Evolutionary conservation across 2,113 vertebrate species (phyloP).

Genomic region (Nestor notabilis): DNA sequence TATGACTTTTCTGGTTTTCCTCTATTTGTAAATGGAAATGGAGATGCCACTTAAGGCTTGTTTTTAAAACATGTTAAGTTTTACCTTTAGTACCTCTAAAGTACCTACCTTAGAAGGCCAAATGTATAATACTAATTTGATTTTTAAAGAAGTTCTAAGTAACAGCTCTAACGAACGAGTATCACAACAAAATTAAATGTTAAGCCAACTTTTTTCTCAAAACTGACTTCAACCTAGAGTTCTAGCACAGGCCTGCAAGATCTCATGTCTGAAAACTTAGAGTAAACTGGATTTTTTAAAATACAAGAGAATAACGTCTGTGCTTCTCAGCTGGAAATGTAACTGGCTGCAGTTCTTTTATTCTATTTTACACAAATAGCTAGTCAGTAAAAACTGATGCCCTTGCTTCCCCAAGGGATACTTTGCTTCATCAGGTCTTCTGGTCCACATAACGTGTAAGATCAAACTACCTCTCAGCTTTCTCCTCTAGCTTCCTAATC

Average conservation of each 20-base stretch:
- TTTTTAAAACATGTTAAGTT: neutral
- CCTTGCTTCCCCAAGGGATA: neutral
- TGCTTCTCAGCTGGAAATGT: neutral
- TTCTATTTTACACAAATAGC: neutral
- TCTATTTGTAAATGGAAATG: neutral
- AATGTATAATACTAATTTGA: neutral
- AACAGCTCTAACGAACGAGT: neutral
- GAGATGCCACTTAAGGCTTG: neutral
- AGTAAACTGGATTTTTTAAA: neutral
- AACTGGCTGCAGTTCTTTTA: neutral
- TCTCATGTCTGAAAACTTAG: neutral
- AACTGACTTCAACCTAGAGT: neutral
- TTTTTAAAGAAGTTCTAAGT: neutral
- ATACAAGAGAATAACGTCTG: neutral
- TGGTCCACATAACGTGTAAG: neutral
- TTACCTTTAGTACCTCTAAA: neutral
- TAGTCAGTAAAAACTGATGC: neutral
- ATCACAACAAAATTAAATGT: neutral
- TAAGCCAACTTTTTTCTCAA: neutral
- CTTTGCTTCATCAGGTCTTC: neutral
- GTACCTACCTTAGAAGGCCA: neutral
- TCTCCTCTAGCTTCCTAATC: neutral
- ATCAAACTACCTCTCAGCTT: neutral
- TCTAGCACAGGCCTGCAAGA: neutral
- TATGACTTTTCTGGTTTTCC: neutral